These are phyloP conservation scores for Tragelaphus buxtoni DNA, from an alignment of 2,113 vertebrate species.

Conservation along the genomic window DNA sequence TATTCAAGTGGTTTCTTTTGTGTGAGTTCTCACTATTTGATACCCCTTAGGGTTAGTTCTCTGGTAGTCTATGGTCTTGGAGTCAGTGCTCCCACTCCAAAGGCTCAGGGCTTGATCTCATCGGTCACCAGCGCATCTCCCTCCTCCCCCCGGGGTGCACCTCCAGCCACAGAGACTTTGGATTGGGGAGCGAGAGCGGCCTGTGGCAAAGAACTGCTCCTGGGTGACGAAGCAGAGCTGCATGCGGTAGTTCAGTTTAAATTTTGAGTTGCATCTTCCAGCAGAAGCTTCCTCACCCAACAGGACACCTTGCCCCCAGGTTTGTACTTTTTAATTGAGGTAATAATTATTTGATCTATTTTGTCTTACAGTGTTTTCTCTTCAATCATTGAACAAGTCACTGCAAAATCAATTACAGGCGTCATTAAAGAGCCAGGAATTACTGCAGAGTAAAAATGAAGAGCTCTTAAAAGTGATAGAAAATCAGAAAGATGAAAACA, in stretches of 20 bases:
- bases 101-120: not conserved
- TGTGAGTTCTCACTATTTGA: not conserved
- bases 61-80: not conserved
- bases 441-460: slow-evolving; percentile 84
- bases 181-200: not conserved
- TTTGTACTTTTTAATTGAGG: not conserved
- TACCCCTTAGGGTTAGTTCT: not conserved
- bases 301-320: not conserved
- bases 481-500: slow-evolving; percentile 82
- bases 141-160: not conserved
- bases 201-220: slow-evolving; percentile 40
- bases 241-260: not conserved
- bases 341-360: slow-evolving; percentile 21
- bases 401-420: slow-evolving; percentile 86
- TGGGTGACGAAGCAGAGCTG: slow-evolving; percentile 16
- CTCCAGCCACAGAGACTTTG: slow-evolving; percentile 14
- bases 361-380: slow-evolving; percentile 78
- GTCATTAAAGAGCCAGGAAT: slow-evolving; percentile 81
- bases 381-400: slow-evolving; percentile 83
- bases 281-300: not conserved
- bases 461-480: slow-evolving; percentile 83
- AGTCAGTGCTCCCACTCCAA: not conserved
- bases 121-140: slow-evolving; percentile 20
- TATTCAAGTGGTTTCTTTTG: not conserved
- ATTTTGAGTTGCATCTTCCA: not conserved